Evolutionary conservation across 2,888 invertebrate genomes (phyloP).

Genomic region (Hydrotaea diabolus): DNA sequence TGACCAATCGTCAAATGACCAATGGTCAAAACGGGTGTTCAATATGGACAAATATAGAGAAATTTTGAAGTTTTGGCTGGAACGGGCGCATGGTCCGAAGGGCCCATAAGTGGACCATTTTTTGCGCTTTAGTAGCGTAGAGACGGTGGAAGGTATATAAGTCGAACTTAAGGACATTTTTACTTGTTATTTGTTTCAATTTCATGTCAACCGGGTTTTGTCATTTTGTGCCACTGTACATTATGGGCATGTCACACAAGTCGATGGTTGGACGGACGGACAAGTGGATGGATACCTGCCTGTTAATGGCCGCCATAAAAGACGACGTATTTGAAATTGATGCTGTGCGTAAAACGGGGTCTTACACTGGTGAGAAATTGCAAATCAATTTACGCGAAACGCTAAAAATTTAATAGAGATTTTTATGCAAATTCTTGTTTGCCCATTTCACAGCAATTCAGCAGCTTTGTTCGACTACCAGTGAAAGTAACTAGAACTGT

Average conservation of each 20-base stretch:
- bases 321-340: constrained; percentile 7
- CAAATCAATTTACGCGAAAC: constrained; percentile 66
- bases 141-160: too few species aligned
- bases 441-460: neutral
- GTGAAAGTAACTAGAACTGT: constrained; percentile 65
- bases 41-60: too few species aligned
- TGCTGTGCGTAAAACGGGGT: constrained; percentile 60
- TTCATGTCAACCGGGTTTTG: too few species aligned
- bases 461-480: neutral
- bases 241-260: neutral
- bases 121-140: too few species aligned
- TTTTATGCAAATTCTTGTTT: constrained; percentile 41
- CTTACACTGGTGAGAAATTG: constrained; percentile 43
- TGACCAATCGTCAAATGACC: too few species aligned
- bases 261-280: neutral
- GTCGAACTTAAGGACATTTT: too few species aligned
- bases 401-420: constrained; percentile 38
- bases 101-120: too few species aligned
- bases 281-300: too few species aligned
- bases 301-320: neutral
- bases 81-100: too few species aligned
- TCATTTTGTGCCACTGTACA: neutral
- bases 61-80: too few species aligned
- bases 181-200: too few species aligned
- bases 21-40: too few species aligned